Conservation (phyloP, 2,888 invertebrate species). For the Synanthedon formicaeformis region DNA sequence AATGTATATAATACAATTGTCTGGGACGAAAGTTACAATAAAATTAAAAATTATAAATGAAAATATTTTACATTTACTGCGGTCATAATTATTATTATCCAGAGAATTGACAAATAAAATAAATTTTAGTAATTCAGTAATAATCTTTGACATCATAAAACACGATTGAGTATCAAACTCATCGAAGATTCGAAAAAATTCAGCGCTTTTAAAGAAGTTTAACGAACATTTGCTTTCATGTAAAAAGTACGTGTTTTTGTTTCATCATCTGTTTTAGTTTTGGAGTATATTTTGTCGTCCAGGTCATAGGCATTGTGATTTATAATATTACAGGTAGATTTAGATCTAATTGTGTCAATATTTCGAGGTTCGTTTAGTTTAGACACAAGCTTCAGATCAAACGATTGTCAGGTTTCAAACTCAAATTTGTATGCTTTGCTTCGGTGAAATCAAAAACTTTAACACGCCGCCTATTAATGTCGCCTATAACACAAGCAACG, state of each 20-base stretch:
- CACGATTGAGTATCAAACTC: constrained; percentile 25
- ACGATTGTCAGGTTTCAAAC: constrained; percentile 20
- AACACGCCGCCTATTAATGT: too few species aligned
- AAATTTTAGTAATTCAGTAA: too few species aligned
- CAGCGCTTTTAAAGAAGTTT: constrained; percentile 19
- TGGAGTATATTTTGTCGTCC: constrained; percentile 24
- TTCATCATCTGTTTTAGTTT: constrained; percentile 31
- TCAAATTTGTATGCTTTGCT: constrained; percentile 20
- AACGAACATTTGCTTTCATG: constrained; percentile 24
- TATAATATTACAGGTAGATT: not conserved
- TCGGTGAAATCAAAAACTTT: constrained; percentile 19
- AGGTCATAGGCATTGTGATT: too few species aligned
- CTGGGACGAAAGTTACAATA: too few species aligned
- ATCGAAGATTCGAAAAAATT: constrained; percentile 14
- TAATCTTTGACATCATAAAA: constrained; percentile 33
- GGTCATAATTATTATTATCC: too few species aligned
- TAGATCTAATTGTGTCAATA: not conserved
- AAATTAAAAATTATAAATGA: too few species aligned
- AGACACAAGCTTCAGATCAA: not conserved
- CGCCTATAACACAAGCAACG: too few species aligned
- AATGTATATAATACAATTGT: too few species aligned
- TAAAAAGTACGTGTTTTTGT: constrained; percentile 19
- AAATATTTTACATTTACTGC: too few species aligned
- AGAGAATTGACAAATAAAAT: too few species aligned
- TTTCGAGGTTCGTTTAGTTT: not conserved